These are phyloP conservation scores for Diloba caeruleocephala DNA, from an alignment of 2,888 invertebrate species.

Conservation along the genomic window DNA sequence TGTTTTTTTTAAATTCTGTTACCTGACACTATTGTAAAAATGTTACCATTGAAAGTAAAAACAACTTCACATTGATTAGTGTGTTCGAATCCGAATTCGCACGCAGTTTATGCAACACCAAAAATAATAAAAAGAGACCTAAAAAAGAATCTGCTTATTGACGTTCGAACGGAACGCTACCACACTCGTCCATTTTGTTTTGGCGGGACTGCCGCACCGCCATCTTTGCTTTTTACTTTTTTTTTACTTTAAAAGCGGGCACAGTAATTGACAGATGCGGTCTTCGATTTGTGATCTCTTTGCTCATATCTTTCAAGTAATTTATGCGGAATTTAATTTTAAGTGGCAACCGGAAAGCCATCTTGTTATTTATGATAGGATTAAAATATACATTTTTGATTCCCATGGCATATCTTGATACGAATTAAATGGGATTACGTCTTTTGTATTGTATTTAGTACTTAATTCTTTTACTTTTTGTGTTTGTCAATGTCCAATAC, in stretches of 20 bases:
- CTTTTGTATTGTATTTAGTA: conserved; percentile 25
- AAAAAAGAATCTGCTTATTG: conserved; percentile 42
- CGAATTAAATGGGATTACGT: conserved; percentile 40
- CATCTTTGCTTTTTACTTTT: conserved; percentile 55
- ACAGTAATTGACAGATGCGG: conserved; percentile 70
- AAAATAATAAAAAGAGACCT: conserved; percentile 40
- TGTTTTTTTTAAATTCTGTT: not conserved
- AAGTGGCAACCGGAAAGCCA: conserved; percentile 67
- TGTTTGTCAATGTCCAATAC: conserved; percentile 24
- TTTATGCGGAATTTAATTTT: conserved; percentile 65
- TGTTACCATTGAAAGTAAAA: conserved; percentile 6
- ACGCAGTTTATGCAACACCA: conserved; percentile 24
- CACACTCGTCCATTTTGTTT: conserved; percentile 53
- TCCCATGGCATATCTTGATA: conserved; percentile 48
- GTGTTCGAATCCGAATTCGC: conserved; percentile 13
- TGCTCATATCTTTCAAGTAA: conserved; percentile 61
- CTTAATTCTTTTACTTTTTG: conserved; percentile 1
- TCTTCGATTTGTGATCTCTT: conserved; percentile 61
- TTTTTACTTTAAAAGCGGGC: conserved; percentile 51
- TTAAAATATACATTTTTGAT: conserved; percentile 42
- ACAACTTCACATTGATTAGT: conserved; percentile 8
- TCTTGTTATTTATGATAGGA: conserved; percentile 40
- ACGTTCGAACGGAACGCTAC: conserved; percentile 51
- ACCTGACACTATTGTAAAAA: not conserved
- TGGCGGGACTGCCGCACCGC: conserved; percentile 51